Percentiles rank a stretch among this genome's conserved stretches.
phyloP scores from a whole-genome alignment of 2,113 vertebrate genomes.

The Hystrix brachyura region DNA sequence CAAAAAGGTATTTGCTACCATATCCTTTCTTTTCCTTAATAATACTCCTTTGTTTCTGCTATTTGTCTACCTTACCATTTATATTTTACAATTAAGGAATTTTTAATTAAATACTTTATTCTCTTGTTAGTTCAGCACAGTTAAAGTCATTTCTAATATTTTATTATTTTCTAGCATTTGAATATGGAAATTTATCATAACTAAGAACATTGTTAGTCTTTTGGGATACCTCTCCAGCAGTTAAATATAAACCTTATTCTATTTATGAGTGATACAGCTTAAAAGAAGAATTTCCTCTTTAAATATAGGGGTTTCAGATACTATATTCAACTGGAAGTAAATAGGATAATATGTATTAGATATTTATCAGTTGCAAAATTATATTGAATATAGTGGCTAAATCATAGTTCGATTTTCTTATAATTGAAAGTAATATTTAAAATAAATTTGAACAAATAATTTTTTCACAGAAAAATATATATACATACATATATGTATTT shows the following conservation, averaged over 20 bases:
- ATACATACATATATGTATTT: neutral
- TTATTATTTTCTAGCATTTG: neutral
- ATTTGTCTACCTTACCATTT: neutral
- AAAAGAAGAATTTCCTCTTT: neutral
- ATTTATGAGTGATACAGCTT: neutral
- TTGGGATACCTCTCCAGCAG: neutral
- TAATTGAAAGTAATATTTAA: slow-evolving; percentile 45
- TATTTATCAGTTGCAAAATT: neutral
- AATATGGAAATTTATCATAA: neutral
- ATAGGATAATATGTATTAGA: neutral
- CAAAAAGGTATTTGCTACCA: neutral
- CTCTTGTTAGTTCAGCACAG: neutral
- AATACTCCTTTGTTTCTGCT: neutral
- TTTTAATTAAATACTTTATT: neutral
- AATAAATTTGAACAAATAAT: neutral
- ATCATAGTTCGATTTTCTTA: neutral
- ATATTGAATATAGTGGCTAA: neutral
- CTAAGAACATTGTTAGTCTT: neutral
- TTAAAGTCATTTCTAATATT: neutral
- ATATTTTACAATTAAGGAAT: neutral
- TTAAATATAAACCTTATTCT: neutral
- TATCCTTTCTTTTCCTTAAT: neutral
- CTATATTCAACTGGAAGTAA: neutral
- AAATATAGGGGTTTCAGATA: neutral
- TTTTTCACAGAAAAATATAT: neutral